A percentile compares a stretch with the other conserved stretches of the same genome.
These are phyloP conservation scores for Leptosomus discolor DNA, from an alignment of 2,113 vertebrate genomes.

Conservation along the genomic window DNA sequence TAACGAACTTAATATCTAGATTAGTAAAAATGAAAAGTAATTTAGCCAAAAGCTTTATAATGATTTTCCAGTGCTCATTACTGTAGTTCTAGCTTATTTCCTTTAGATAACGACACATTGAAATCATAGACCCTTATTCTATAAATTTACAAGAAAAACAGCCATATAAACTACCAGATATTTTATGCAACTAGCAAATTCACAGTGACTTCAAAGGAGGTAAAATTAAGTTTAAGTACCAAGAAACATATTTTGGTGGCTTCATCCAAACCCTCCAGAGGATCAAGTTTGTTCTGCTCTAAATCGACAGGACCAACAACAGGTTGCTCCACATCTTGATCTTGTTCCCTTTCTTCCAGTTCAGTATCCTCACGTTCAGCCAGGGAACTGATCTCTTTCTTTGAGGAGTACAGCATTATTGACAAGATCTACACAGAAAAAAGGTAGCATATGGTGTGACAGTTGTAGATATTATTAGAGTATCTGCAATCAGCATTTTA, in stretches of 20 bases:
- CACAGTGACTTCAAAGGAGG: not conserved
- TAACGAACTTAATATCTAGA: not conserved
- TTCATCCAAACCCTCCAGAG: conserved; percentile 92
- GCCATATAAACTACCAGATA: not conserved
- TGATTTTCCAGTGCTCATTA: not conserved
- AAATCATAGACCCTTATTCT: not conserved
- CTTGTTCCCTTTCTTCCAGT: conserved; percentile 77
- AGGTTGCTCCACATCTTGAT: conserved; percentile 83
- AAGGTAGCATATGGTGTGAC: not conserved
- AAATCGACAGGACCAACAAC: conserved; percentile 73
- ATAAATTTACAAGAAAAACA: not conserved
- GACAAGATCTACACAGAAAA: conserved; percentile 81
- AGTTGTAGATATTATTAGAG: not conserved
- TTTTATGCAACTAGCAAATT: not conserved
- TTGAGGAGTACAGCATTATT: conserved; percentile 96
- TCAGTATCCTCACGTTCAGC: conserved; percentile 78
- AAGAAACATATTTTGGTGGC: conserved; percentile 96
- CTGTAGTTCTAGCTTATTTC: not conserved
- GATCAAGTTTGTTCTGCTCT: conserved; percentile 84
- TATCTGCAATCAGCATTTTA: not conserved
- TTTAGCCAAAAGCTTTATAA: not conserved
- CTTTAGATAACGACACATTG: not conserved
- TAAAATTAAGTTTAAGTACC: conserved; percentile 70
- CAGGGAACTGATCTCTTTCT: conserved; percentile 86
- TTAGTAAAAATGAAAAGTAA: not conserved